These are phyloP conservation scores for Squalus acanthias DNA, from an alignment of 2,797 vertebrate species.

Conservation along the genomic window DNA sequence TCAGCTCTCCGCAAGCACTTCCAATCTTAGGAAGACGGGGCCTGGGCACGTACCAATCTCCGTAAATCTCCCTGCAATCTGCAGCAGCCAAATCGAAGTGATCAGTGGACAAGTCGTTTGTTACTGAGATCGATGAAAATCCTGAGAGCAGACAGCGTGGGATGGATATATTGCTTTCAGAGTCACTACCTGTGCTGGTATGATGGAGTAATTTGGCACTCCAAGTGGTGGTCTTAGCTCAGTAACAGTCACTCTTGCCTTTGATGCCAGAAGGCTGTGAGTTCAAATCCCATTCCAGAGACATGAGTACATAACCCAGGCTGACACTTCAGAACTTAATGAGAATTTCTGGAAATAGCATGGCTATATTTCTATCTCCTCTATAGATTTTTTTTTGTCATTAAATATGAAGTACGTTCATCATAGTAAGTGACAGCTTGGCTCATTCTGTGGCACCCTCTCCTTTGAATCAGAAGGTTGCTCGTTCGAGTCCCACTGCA, in stretches of 20 bases:
- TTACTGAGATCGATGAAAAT: no score
- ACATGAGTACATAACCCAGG: not conserved
- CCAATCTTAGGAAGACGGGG: not conserved
- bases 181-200: not conserved
- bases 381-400: not conserved
- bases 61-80: not conserved
- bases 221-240: not conserved
- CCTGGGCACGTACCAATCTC: not conserved
- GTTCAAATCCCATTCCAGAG: not conserved
- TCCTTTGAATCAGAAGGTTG: not conserved
- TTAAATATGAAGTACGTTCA: not conserved
- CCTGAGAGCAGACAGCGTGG: no score
- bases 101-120: not conserved
- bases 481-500: not conserved
- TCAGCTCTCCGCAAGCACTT: not conserved
- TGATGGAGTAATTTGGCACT: not conserved
- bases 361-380: not conserved
- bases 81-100: not conserved
- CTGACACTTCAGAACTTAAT: not conserved
- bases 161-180: no score
- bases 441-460: not conserved
- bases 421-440: not conserved
- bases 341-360: not conserved
- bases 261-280: not conserved
- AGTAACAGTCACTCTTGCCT: not conserved